Evolutionary conservation across 2,797 vertebrate species (phyloP).

Genomic region (Arrhamphus sclerolepis): DNA sequence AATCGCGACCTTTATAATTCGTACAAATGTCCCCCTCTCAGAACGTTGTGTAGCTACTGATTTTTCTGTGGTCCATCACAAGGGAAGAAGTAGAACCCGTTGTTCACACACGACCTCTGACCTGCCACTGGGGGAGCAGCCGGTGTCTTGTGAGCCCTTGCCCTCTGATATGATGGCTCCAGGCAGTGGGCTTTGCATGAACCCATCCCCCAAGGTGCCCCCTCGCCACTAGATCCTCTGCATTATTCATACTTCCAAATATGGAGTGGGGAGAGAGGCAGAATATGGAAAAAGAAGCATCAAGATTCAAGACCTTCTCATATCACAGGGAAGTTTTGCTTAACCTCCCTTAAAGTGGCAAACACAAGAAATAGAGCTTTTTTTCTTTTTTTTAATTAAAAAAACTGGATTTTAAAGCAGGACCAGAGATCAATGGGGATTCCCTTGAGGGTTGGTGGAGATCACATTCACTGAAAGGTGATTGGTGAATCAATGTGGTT

Average conservation of each 20-base stretch:
- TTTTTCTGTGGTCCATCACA: conserved; percentile 75
- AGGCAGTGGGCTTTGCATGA: conserved; percentile 81
- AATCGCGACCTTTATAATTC: conserved; percentile 73
- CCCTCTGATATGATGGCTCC: conserved; percentile 83
- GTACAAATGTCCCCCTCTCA: conserved; percentile 77
- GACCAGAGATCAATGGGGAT: conserved; percentile 77
- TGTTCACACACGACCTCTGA: conserved; percentile 77
- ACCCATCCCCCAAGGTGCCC: conserved; percentile 73
- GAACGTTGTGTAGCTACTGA: conserved; percentile 62
- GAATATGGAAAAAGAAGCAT: conserved; percentile 75
- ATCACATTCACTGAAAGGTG: conserved; percentile 72
- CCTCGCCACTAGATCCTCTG: conserved; percentile 77
- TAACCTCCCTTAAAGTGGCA: conserved; percentile 82
- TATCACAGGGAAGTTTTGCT: conserved; percentile 84
- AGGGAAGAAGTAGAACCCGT: conserved; percentile 67
- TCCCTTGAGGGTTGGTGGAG: conserved; percentile 69
- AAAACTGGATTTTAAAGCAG: conserved; percentile 73
- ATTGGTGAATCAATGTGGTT: conserved; percentile 80
- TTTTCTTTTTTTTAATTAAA: conserved; percentile 50
- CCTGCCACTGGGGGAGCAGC: conserved; percentile 64
- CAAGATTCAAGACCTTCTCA: conserved; percentile 83
- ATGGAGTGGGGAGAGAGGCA: conserved; percentile 64
- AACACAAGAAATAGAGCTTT: conserved; percentile 73
- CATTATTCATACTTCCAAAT: conserved; percentile 80
- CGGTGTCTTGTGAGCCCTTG: conserved; percentile 72